Conservation (phyloP, 1,140 invertebrate genomes). For the Melipona quadrifasciata region DNA sequence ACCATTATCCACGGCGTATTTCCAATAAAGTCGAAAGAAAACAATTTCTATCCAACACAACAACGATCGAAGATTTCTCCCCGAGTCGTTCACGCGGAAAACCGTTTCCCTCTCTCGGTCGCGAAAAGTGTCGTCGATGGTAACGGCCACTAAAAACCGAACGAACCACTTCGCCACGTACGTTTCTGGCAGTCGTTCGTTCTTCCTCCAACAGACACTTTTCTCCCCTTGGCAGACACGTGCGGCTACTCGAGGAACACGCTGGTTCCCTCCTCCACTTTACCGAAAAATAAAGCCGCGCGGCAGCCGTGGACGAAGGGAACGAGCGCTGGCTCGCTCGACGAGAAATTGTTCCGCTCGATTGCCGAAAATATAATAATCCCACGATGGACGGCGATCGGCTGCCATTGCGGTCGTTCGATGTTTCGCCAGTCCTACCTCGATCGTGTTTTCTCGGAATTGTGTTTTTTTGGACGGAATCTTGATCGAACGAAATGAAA, state of each 20-base stretch:
- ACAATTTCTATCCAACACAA: conserved; percentile 32
- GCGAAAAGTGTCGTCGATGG: conserved; percentile 32
- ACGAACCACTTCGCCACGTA: conserved; percentile 43
- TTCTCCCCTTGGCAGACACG: not conserved
- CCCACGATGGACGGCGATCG: not conserved
- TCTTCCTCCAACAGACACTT: conserved; percentile 2
- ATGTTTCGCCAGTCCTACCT: conserved; percentile 13
- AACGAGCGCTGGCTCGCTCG: not conserved
- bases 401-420: not conserved
- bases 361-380: conserved; percentile 36
- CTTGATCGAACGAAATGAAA: not conserved
- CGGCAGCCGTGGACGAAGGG: not conserved
- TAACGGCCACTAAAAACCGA: conserved; percentile 49
- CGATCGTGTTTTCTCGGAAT: conserved; percentile 12
- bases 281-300: conserved; percentile 2
- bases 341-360: conserved; percentile 27
- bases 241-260: conserved; percentile 38
- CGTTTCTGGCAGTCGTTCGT: conserved; percentile 35
- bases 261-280: not conserved
- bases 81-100: not conserved
- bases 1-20: not conserved
- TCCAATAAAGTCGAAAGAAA: conserved; percentile 4
- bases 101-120: not conserved
- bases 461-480: not conserved
- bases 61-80: conserved; percentile 13